Base-by-base conservation (phyloP, 2,113 vertebrate genomes). In the Sturnus vulgaris region DNA sequence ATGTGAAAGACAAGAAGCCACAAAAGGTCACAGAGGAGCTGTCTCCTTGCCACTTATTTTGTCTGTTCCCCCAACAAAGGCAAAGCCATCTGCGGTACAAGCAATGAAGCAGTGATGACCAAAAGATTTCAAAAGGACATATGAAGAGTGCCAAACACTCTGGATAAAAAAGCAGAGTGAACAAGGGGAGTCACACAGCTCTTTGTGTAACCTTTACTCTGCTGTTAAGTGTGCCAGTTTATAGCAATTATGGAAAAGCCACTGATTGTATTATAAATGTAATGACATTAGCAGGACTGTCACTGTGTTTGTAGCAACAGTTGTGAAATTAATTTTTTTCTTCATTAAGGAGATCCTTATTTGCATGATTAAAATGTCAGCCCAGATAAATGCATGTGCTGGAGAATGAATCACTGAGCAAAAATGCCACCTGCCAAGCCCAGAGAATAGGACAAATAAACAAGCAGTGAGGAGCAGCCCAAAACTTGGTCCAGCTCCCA, bases 341-440 rank as follows among this genome's bases (percentile, higher is more conserved):
- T 92, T 96, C 97, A 85, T 97, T 97, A 97, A 96, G 85, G 73
- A 95, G 86, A 93, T 69, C 91, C 97, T 96, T 70, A 97, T 97
- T 97, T 97, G 96, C 97, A 96, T 97, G 95, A 98, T 98, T 97
- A 96, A 96, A 96, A 95, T 97, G 96, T 97, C 96, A 97, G 61
- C 79, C 93, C 92, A 82, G 49, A 96, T 93, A 95, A 97, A 97
- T 95, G 76, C 84, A 59, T 87, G 78, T 42, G 40, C 92, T 0
- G 10, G 71, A 31, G 90, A 94, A 95, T 93, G 91, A 97, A 93
- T 90, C 95, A 66, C 84, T 57, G 92, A 95, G 89, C 65, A 90
- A 88, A 97, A 97, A 96, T 95, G 96, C 96, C 96, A 94, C 97
- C 97, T 96, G 92, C 94, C 92, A 96, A 97, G 95, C 86, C 84